Percentiles rank a stretch among this genome's conserved stretches.
phyloP scores from a whole-genome alignment of 2,113 vertebrate species.

The Sakesphorus luctuosus region DNA sequence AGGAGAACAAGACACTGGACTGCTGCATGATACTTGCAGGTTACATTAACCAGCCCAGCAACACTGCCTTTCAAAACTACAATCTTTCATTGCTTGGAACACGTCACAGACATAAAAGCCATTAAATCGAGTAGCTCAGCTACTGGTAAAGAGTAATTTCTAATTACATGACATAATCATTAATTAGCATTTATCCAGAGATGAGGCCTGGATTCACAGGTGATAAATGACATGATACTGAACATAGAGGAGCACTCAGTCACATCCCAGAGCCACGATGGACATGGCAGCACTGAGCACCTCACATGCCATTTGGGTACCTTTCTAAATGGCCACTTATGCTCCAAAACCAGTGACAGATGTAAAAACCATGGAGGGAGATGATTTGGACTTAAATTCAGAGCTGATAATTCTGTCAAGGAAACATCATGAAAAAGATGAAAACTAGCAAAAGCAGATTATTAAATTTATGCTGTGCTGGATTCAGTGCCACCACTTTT shows the following conservation, averaged over 20 bases:
- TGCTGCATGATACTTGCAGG: background rate
- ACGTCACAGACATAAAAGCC: background rate
- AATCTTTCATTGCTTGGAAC: background rate
- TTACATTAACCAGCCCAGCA: background rate
- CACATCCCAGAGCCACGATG: background rate
- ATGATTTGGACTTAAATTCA: background rate
- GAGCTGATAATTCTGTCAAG: background rate
- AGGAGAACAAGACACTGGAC: background rate
- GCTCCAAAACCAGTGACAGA: background rate
- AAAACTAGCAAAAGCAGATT: background rate
- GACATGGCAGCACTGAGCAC: fast-evolving
- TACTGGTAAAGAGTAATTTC: background rate
- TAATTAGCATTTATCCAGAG: background rate
- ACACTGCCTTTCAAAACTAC: fast-evolving
- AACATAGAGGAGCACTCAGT: background rate
- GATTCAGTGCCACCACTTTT: background rate
- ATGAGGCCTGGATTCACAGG: background rate
- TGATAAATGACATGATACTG: fast-evolving
- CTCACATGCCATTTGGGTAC: background rate
- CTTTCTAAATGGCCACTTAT: background rate
- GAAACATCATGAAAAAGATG: background rate
- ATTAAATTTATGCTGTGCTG: background rate
- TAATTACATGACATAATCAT: background rate
- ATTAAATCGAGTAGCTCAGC: background rate
- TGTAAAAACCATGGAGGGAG: fast-evolving